Conservation (phyloP, 2,797 vertebrate species). For the Mormyrops boulengeri region DNA sequence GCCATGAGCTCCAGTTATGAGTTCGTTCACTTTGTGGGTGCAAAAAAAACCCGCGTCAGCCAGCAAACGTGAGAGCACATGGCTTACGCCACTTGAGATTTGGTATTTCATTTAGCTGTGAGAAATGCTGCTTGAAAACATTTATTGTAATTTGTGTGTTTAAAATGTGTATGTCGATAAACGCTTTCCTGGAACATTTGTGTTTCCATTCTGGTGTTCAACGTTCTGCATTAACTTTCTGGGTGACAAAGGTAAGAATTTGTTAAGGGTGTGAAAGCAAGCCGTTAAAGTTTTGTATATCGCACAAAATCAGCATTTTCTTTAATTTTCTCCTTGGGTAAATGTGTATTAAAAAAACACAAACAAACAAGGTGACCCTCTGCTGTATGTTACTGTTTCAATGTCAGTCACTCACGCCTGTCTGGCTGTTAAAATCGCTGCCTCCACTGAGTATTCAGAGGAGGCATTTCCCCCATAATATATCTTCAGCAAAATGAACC, state of each 20-base stretch:
- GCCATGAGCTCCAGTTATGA: neutral
- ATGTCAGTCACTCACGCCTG: constrained; percentile 24
- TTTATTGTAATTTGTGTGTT: neutral
- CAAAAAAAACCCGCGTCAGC: neutral
- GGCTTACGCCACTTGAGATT: neutral
- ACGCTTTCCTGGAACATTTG: neutral
- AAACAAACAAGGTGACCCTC: neutral
- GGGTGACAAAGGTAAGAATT: neutral
- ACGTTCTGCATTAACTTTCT: neutral
- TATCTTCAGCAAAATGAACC: constrained; percentile 18
- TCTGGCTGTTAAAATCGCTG: constrained; percentile 46
- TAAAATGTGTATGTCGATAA: neutral
- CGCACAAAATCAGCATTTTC: neutral
- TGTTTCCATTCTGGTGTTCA: neutral
- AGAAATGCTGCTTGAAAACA: neutral
- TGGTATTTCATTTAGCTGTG: neutral
- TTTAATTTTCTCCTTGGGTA: constrained; percentile 35
- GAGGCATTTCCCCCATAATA: constrained; percentile 14
- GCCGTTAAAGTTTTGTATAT: neutral
- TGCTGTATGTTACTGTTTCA: constrained; percentile 14
- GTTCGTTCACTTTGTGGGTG: neutral
- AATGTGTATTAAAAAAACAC: constrained; percentile 22
- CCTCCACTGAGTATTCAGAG: constrained; percentile 30
- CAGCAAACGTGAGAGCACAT: neutral
- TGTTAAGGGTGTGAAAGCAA: neutral